phyloP scores from a whole-genome alignment of 2,797 vertebrate species.

The Myotis daubentonii region DNA sequence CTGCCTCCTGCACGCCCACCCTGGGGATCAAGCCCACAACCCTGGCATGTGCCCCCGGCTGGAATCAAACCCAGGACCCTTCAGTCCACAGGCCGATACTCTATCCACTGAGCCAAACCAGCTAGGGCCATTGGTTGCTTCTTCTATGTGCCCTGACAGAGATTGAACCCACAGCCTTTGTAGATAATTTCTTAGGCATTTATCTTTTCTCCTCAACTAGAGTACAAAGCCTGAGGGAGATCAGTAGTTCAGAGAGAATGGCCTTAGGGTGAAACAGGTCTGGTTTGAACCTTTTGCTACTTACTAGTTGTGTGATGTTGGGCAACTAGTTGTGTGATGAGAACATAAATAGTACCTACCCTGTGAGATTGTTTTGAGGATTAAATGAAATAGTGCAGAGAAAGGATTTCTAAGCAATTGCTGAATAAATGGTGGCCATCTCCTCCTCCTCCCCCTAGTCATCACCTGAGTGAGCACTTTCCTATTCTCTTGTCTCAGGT shows the following conservation, averaged over 20 bases:
- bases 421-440: not conserved
- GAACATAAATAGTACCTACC: not conserved
- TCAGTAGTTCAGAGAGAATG: not conserved
- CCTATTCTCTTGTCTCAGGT: not conserved
- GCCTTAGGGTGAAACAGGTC: not conserved
- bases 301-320: not conserved
- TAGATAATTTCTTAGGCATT: not conserved
- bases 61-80: too few species aligned
- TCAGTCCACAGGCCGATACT: too few species aligned
- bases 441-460: not conserved
- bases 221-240: not conserved
- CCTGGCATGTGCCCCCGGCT: too few species aligned
- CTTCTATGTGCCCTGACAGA: not conserved
- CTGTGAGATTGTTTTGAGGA: not conserved
- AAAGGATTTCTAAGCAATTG: not conserved
- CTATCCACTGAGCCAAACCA: too few species aligned
- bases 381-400: not conserved
- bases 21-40: too few species aligned
- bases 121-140: not conserved
- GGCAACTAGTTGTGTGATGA: not conserved
- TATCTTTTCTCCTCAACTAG: not conserved
- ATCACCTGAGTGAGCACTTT: not conserved
- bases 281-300: not conserved
- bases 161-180: not conserved
- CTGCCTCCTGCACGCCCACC: too few species aligned